These are phyloP conservation scores for Trichonephila clavipes DNA, from an alignment of 1,140 invertebrate species.

Conservation along the genomic window DNA sequence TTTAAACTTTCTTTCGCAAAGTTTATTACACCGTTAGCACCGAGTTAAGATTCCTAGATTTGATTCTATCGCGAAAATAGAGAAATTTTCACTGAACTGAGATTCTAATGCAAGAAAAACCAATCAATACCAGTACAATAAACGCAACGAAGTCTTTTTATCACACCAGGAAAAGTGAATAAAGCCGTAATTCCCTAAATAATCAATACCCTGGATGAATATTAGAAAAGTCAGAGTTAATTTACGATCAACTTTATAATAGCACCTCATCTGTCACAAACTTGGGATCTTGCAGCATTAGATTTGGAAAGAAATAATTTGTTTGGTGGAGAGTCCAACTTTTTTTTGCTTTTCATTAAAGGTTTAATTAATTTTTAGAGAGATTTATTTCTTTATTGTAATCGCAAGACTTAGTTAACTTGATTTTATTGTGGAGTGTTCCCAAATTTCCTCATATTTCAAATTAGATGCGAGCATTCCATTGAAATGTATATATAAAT, in stretches of 20 bases:
- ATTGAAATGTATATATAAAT: not conserved
- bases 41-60: not conserved
- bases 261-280: slow-evolving; percentile 6
- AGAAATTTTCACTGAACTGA: not conserved
- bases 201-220: slow-evolving; percentile 20
- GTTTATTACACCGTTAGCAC: slow-evolving; percentile 7
- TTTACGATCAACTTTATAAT: slow-evolving; percentile 18
- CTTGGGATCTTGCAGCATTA: not conserved
- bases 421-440: not conserved
- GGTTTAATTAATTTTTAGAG: slow-evolving; percentile 30
- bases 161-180: not conserved
- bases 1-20: slow-evolving; percentile 5
- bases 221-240: slow-evolving; percentile 21
- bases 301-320: slow-evolving; percentile 32
- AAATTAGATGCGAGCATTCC: not conserved
- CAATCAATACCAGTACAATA: slow-evolving; percentile 19
- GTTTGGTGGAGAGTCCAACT: not conserved
- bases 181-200: slow-evolving; percentile 17
- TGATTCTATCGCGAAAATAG: not conserved
- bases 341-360: not conserved
- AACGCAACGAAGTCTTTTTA: not conserved
- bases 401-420: not conserved
- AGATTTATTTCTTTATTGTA: not conserved
- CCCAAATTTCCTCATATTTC: not conserved
- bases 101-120: slow-evolving; percentile 22